A percentile compares a stretch with the other conserved stretches of the same genome.
These are phyloP conservation scores for Tetramorium parvispinum DNA, from an alignment of 1,140 invertebrate species.

Conservation along the genomic window DNA sequence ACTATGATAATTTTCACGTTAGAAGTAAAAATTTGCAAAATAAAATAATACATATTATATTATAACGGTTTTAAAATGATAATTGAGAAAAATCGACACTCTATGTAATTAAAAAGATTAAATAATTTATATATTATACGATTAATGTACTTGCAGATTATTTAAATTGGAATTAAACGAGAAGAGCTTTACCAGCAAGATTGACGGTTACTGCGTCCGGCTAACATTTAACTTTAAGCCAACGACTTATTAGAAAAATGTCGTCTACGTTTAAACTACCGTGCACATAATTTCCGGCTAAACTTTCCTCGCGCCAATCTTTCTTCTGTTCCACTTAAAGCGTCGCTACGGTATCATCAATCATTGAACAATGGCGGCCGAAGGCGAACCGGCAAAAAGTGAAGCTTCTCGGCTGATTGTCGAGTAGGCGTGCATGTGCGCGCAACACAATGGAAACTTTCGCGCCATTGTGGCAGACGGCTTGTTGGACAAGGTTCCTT, in stretches of 20 bases:
- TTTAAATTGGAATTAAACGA: not conserved
- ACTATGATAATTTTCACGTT: not conserved
- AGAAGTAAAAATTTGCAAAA: not conserved
- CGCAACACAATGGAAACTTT: slow-evolving; percentile 81
- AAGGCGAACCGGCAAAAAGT: slow-evolving; percentile 49
- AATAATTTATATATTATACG: not conserved
- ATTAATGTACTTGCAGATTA: not conserved
- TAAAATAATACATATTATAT: slow-evolving; percentile 7
- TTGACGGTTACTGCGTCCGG: not conserved
- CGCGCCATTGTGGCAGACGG: slow-evolving; percentile 78
- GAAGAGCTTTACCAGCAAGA: not conserved
- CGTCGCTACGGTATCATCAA: slow-evolving; percentile 72
- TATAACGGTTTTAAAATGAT: not conserved
- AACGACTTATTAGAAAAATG: slow-evolving; percentile 35
- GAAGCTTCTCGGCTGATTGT: slow-evolving; percentile 62
- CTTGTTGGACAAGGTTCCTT: slow-evolving; percentile 76
- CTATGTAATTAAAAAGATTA: not conserved
- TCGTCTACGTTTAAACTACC: slow-evolving; percentile 51
- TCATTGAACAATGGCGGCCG: slow-evolving; percentile 72
- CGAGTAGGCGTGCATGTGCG: slow-evolving; percentile 42
- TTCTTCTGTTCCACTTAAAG: slow-evolving; percentile 52
- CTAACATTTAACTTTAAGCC: slow-evolving; percentile 32
- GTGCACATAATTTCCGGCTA: slow-evolving; percentile 58
- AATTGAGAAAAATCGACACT: not conserved
- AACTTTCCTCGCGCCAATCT: slow-evolving; percentile 52